Conservation (phyloP, 1,140 invertebrate genomes). For the Philotrypesis tridentata region DNA sequence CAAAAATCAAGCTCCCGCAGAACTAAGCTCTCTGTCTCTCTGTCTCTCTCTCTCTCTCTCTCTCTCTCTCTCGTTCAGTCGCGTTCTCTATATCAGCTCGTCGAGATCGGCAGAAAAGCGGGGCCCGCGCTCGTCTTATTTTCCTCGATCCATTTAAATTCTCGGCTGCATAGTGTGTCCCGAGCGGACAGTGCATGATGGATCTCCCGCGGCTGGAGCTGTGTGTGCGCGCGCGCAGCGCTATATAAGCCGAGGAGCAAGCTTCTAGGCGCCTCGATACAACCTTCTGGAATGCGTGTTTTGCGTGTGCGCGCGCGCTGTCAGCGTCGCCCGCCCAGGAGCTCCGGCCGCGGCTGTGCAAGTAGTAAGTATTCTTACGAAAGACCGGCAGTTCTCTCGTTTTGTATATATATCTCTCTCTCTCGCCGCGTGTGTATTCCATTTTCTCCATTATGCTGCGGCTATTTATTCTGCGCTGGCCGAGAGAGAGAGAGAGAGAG, state of each 20-base stretch:
- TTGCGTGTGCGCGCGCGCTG: slow-evolving; percentile 23
- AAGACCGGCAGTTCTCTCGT: slow-evolving; percentile 14
- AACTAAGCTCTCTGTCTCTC: too few relatives aligned
- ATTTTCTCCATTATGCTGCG: too few relatives aligned
- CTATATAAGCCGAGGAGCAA: slow-evolving; percentile 29
- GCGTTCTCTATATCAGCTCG: neutral
- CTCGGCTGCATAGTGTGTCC: neutral
- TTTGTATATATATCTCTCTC: too few relatives aligned
- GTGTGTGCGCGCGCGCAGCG: too few relatives aligned
- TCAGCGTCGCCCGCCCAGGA: slow-evolving; percentile 43
- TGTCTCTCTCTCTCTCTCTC: too few relatives aligned
- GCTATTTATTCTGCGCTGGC: neutral
- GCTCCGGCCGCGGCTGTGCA: too few relatives aligned
- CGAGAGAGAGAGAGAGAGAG: too few relatives aligned
- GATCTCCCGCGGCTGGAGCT: slow-evolving; percentile 51
- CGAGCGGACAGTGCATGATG: slow-evolving; percentile 44
- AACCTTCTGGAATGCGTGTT: slow-evolving; percentile 45
- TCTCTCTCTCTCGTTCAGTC: too few relatives aligned
- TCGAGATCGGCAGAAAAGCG: neutral
- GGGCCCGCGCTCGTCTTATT: neutral
- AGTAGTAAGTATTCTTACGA: slow-evolving; percentile 20
- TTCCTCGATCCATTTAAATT: slow-evolving; percentile 13
- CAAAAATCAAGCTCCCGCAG: too few relatives aligned
- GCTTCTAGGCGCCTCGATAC: slow-evolving; percentile 45
- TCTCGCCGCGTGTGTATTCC: too few relatives aligned